Evolutionary conservation across 30 jellyfish, hydroid and myxozoan genomes (phyloP).

Genomic region (Cassiopea xamachana): DNA sequence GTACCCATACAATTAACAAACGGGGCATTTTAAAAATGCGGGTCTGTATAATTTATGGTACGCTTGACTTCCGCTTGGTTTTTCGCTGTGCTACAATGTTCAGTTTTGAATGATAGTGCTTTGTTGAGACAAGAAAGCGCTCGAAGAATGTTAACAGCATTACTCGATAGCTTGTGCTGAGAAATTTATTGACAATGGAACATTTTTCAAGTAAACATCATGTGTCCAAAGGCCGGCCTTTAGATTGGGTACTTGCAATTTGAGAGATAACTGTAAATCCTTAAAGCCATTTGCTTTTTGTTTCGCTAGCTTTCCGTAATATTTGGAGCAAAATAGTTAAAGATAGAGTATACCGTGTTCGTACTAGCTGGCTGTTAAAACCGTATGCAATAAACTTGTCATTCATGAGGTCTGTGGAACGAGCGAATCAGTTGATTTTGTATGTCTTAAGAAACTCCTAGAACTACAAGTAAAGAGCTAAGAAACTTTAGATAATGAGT

Average conservation of each 20-base stretch:
- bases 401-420: too few relatives aligned
- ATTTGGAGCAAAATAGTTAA: too few relatives aligned
- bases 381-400: too few relatives aligned
- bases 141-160: conserved; percentile 5
- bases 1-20: too few relatives aligned
- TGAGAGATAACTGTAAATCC: background rate
- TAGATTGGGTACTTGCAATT: background rate
- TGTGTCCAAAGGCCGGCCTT: background rate
- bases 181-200: background rate
- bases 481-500: too few relatives aligned
- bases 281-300: background rate
- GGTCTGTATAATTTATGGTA: background rate
- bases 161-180: background rate
- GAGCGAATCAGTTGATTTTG: too few relatives aligned
- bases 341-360: too few relatives aligned
- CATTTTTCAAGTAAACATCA: background rate
- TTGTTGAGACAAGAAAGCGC: conserved; percentile 9
- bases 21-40: too few relatives aligned
- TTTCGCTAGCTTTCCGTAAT: too few relatives aligned
- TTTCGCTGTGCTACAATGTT: background rate
- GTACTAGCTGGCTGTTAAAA: too few relatives aligned
- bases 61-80: background rate
- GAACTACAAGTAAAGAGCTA: too few relatives aligned
- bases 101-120: background rate
- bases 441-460: too few relatives aligned